Conservation (phyloP, 1,140 invertebrate genomes). For the Scaptomyza hsui region DNA sequence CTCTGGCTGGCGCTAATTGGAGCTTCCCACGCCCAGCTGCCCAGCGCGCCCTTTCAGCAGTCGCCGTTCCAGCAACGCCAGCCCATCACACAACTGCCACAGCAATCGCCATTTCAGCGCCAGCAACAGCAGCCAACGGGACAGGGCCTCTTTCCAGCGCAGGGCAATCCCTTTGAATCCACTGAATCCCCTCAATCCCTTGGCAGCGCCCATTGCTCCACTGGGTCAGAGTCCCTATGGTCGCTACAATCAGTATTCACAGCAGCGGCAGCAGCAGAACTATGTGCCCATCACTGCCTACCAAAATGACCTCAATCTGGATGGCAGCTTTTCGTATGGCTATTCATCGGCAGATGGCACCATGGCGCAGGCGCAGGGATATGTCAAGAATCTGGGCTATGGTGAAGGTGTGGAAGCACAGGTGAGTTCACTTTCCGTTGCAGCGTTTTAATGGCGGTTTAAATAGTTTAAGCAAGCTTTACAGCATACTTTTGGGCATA, state of each 20-base stretch:
- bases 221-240: conserved; percentile 52
- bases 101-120: conserved; percentile 52
- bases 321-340: conserved; percentile 85
- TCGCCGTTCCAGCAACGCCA: conserved; percentile 57
- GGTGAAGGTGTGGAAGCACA: conserved; percentile 85
- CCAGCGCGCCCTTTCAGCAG: conserved; percentile 65
- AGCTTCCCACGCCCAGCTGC: conserved; percentile 49
- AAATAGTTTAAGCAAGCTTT: neutral
- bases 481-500: neutral
- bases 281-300: conserved; percentile 86
- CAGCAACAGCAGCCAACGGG: conserved; percentile 57
- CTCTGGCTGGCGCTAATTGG: conserved; percentile 29
- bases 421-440: conserved; percentile 28
- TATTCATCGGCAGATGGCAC: conserved; percentile 88
- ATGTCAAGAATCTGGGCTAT: conserved; percentile 85
- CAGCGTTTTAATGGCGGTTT: neutral
- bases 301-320: conserved; percentile 86
- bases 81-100: conserved; percentile 40
- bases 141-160: conserved; percentile 64
- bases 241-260: conserved; percentile 60
- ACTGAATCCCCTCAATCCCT: conserved; percentile 49
- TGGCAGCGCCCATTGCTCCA: conserved; percentile 37
- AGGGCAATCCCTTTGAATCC: conserved; percentile 57
- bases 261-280: conserved; percentile 67
- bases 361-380: conserved; percentile 86